These are phyloP conservation scores for Perca schrenkii DNA, from an alignment of 2,113 vertebrate genomes.

Conservation along the genomic window DNA sequence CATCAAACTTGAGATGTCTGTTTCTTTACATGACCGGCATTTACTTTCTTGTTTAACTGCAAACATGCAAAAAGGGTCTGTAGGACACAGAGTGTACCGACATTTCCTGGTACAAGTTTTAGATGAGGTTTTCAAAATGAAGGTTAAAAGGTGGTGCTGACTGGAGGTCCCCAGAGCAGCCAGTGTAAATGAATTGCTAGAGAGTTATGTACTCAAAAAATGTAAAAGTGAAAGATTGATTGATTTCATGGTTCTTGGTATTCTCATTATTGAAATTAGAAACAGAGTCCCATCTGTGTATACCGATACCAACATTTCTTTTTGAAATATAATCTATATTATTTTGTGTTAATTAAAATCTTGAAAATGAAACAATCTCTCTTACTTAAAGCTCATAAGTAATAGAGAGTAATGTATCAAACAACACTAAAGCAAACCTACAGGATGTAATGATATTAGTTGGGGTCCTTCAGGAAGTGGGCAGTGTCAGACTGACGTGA, in stretches of 20 bases:
- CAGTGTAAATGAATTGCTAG: slow-evolving; percentile 6
- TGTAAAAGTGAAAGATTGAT: slow-evolving; percentile 44
- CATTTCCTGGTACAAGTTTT: slow-evolving; percentile 19
- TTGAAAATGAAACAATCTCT: slow-evolving; percentile 8
- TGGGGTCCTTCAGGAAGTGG: too few species aligned
- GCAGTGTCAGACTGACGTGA: too few species aligned
- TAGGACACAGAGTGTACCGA: background rate
- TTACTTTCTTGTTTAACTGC: background rate
- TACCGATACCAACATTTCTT: slow-evolving; percentile 23
- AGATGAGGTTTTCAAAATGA: slow-evolving; percentile 48
- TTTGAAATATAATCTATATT: slow-evolving; percentile 55
- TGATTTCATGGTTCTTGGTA: slow-evolving; percentile 12
- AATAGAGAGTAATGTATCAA: slow-evolving; percentile 20
- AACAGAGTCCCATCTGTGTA: slow-evolving; percentile 25
- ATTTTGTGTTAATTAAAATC: slow-evolving; percentile 45
- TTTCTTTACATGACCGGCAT: background rate
- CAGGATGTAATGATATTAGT: too few species aligned
- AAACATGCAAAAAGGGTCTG: slow-evolving; percentile 11
- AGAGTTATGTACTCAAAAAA: slow-evolving; percentile 21
- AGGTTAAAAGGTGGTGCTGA: slow-evolving; percentile 30
- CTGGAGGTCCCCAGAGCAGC: slow-evolving; percentile 17
- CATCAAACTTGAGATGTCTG: background rate
- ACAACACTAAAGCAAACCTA: background rate
- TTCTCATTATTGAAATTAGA: slow-evolving; percentile 39
- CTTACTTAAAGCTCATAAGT: background rate